Percentiles rank a stretch among this genome's conserved stretches.
Evolutionary conservation across 2,888 invertebrate genomes (phyloP).

Genomic region (Dynastes tityus): DNA sequence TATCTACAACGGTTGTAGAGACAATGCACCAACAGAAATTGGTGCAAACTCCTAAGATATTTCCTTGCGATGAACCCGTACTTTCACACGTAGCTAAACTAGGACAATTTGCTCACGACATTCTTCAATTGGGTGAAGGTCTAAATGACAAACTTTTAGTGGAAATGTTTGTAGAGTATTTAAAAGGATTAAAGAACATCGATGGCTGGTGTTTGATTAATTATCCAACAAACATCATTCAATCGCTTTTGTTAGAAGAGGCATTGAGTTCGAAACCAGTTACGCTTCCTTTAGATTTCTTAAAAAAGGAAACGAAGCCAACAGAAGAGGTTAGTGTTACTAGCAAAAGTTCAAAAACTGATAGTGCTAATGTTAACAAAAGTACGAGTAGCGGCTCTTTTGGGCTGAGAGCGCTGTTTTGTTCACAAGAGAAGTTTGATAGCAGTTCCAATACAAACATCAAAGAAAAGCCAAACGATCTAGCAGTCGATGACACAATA

Average conservation of each 20-base stretch:
- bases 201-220: slow-evolving; percentile 78
- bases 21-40: slow-evolving; percentile 65
- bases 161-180: slow-evolving; percentile 76
- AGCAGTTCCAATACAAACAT: neutral
- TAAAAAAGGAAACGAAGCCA: slow-evolving; percentile 51
- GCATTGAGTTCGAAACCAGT: slow-evolving; percentile 73
- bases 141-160: slow-evolving; percentile 73
- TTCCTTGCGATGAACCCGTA: slow-evolving; percentile 74
- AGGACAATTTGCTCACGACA: slow-evolving; percentile 74
- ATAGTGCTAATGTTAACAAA: neutral
- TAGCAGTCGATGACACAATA: neutral
- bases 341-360: neutral
- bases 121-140: slow-evolving; percentile 72
- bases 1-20: neutral
- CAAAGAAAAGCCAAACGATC: neutral
- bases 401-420: slow-evolving; percentile 5
- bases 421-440: neutral
- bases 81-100: slow-evolving; percentile 72
- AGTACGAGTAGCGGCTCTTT: neutral
- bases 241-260: slow-evolving; percentile 76
- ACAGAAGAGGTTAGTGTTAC: neutral
- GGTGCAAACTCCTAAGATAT: slow-evolving; percentile 76
- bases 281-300: slow-evolving; percentile 64
- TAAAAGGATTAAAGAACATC: slow-evolving; percentile 71
- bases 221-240: slow-evolving; percentile 75